These are phyloP conservation scores for Taurulus bubalis DNA, from an alignment of 2,113 vertebrate species.

Conservation along the genomic window DNA sequence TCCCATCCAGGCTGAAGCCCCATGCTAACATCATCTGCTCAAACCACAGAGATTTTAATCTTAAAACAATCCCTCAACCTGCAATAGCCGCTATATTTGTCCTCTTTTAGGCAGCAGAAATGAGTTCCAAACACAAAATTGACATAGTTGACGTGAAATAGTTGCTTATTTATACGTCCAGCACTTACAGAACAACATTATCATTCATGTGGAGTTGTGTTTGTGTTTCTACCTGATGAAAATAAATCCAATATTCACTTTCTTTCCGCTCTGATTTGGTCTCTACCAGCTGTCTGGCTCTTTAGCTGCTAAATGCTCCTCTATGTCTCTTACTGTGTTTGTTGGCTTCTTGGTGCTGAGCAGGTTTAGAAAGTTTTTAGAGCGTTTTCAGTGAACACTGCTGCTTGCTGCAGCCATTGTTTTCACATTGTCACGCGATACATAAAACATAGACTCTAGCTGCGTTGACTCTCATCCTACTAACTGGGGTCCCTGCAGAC, in stretches of 20 bases:
- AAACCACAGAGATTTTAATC: not conserved
- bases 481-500: not conserved
- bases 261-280: no score
- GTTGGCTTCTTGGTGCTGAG: not conserved
- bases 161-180: no score
- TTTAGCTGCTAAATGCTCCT: not conserved
- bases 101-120: not conserved
- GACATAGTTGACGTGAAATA: not conserved
- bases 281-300: no score
- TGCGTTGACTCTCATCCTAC: not conserved
- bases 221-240: not conserved
- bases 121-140: not conserved
- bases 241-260: no score
- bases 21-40: no score
- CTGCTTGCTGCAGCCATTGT: not conserved
- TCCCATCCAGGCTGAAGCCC: not conserved
- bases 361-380: not conserved
- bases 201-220: not conserved
- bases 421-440: not conserved
- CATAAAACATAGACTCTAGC: not conserved
- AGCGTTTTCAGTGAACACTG: not conserved
- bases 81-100: not conserved
- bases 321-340: not conserved
- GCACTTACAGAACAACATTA: not conserved
- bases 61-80: not conserved